These are phyloP conservation scores for Liodrosophila aerea DNA, from an alignment of 2,888 invertebrate species.

Conservation along the genomic window DNA sequence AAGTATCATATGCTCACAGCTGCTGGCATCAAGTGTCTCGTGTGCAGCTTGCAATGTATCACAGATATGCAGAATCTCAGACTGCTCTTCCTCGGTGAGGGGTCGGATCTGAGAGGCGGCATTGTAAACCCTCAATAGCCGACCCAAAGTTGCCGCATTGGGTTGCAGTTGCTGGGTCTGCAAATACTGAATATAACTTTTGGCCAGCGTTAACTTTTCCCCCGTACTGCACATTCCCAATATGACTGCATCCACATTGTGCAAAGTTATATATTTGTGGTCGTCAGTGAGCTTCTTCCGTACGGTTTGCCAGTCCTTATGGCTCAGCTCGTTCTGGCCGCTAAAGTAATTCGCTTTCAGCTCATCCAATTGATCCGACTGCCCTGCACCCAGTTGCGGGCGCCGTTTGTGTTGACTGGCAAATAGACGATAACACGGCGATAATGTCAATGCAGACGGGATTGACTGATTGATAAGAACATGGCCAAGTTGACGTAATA, in stretches of 20 bases:
- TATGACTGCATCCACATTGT: conserved; percentile 86
- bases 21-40: conserved; percentile 85
- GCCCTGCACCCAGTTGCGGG: conserved; percentile 34
- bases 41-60: conserved; percentile 82
- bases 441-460: not conserved
- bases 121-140: conserved; percentile 84
- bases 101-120: conserved; percentile 68
- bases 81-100: conserved; percentile 83
- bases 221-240: conserved; percentile 83
- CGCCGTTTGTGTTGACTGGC: conserved; percentile 64
- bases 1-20: conserved; percentile 85
- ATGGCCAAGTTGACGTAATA: conserved; percentile 31
- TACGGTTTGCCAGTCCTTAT: conserved; percentile 71
- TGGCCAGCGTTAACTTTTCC: conserved; percentile 83
- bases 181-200: conserved; percentile 85
- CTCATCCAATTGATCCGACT: conserved; percentile 59
- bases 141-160: conserved; percentile 85
- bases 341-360: conserved; percentile 58
- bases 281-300: conserved; percentile 59
- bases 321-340: conserved; percentile 38
- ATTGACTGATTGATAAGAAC: not conserved
- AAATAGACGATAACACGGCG: conserved; percentile 13
- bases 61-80: conserved; percentile 84
- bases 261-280: conserved; percentile 65
- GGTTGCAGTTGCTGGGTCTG: conserved; percentile 82